These are phyloP conservation scores for Limnephilus lunatus DNA, from an alignment of 2,888 invertebrate species.

Conservation along the genomic window DNA sequence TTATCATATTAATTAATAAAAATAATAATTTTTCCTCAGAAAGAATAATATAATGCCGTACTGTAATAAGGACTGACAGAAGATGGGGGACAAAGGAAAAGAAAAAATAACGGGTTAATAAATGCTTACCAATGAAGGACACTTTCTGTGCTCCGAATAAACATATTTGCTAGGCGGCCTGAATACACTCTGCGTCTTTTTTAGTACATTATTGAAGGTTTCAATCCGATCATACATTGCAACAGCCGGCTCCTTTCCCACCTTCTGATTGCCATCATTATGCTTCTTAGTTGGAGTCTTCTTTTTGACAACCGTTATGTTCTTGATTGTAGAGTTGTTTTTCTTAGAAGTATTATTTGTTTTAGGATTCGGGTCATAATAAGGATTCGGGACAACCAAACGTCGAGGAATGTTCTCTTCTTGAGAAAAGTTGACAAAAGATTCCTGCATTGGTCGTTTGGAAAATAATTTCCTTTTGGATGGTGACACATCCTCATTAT, in stretches of 20 bases:
- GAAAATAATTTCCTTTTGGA: conserved; percentile 60
- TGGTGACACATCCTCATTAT: conserved; percentile 33
- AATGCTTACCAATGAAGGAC: conserved; percentile 55
- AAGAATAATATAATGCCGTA: too few relatives aligned
- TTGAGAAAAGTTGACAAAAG: conserved; percentile 52
- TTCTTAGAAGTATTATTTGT: conserved; percentile 4
- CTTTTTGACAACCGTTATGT: neutral
- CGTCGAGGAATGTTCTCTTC: conserved; percentile 16
- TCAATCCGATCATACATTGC: conserved; percentile 42
- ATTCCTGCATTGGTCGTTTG: conserved; percentile 51
- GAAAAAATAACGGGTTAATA: neutral
- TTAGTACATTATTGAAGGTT: conserved; percentile 37
- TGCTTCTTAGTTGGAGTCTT: conserved; percentile 47
- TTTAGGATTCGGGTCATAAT: conserved; percentile 11
- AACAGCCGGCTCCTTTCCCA: neutral
- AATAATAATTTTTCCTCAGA: too few relatives aligned
- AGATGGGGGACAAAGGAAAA: too few relatives aligned
- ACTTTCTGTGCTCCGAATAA: conserved; percentile 46
- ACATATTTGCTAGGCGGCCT: conserved; percentile 54
- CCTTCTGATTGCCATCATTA: conserved; percentile 14
- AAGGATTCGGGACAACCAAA: conserved; percentile 42
- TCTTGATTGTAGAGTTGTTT: neutral
- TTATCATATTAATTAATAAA: too few relatives aligned
- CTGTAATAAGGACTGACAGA: too few relatives aligned
- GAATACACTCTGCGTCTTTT: conserved; percentile 41